Evolutionary conservation across 2,797 vertebrate genomes (phyloP), one percentile per base, ranked within the genome.

Genomic region (Cephalopachus bancanus): DNA sequence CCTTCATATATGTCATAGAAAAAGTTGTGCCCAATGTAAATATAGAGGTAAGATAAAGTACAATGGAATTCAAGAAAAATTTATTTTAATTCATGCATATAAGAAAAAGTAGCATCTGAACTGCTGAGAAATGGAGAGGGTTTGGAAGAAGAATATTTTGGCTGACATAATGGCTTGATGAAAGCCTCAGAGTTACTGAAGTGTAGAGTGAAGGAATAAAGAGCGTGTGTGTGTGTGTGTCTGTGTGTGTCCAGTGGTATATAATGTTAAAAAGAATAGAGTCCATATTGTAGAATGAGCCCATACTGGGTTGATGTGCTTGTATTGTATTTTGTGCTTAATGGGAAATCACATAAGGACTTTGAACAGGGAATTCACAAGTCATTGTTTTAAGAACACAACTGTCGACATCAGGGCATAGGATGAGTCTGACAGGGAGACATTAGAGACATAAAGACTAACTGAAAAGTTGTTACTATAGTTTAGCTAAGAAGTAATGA

Each of bases 31-130:
- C 75, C 20, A n/a, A 12, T 59, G 60, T 79, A 3, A 22, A 92
- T 76, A 71, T 83, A 93, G 24, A 44, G 9, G 3, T 30, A 30
- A 28, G 88, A 53, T 72, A 69, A 85, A 81, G 17, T 33, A 12
- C 5, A 28, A 26, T 49, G 28, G 24, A 86, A 71, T 81, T 44
- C 5, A 91, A 55, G 75, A 79, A 86, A 89, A 79, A 53, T 69
- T 96, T 75, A 62, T 80, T 75, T 94, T 55, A 83, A 57, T 5
- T 62, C 89, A 74, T 49, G 44, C 55, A 33, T 57, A 7, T 85
- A 22, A 74, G 65, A 74, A 94, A 84, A 74, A 74, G 4, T 83
- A 33, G 30, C 30, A 87, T 71, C 83, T 93, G 67, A 93, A 71
- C 28, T 37, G 1, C 64, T 81, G 30, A 64, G 19, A 33, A 83